Evolutionary conservation across 2,113 vertebrate genomes (phyloP), one percentile per base, ranked within the genome.

Genomic region (Phoxinus phoxinus): DNA sequence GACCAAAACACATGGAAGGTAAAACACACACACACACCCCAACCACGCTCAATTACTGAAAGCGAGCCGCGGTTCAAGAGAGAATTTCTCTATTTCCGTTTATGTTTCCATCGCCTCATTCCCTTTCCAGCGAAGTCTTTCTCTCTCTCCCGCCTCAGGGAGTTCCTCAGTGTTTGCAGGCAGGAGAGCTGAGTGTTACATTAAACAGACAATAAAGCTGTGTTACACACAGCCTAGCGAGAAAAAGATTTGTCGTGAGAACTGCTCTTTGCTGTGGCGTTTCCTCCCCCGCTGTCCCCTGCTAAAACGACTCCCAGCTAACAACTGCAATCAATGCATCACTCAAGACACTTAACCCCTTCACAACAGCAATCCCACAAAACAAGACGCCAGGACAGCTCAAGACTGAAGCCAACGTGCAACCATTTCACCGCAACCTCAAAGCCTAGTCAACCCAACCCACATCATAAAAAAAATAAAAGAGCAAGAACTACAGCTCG

Each of bases 151-250:
- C 27, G 85, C 85, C 88, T 84, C 37, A 35, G 82, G 88, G 85
- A 86, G 51, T 81, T 46, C 61, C 63, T 79, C 74, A 85, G 53
- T 30, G 51, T 81, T 84, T 75, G 83, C 85, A 83, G 85, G 58
- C 83, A 58, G 51, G 32, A 51, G 83, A 85, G 86, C 65, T 86
- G 85, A 87, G 86, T 85, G 83, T 88, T 79, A 86, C 85, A 85
- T 91, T 89, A 89, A 89, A 89, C 88, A 86, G 84, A 91, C 86
- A 87, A 90, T 90, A 89, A 91, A 90, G 87, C 87, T 56, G 67
- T 75, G 81, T 90, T 91, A 88, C 86, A 89, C 82, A 89, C 82
- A 88, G 87, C 71, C 59, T 25, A 71, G 83, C 58, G 69, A 78
- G 61, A 78, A 75, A 48, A 58, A 48, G 80, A 69, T 51, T 53